These are phyloP conservation scores for Hippocampus comes DNA, from an alignment of 2,113 vertebrate species.

Conservation along the genomic window DNA sequence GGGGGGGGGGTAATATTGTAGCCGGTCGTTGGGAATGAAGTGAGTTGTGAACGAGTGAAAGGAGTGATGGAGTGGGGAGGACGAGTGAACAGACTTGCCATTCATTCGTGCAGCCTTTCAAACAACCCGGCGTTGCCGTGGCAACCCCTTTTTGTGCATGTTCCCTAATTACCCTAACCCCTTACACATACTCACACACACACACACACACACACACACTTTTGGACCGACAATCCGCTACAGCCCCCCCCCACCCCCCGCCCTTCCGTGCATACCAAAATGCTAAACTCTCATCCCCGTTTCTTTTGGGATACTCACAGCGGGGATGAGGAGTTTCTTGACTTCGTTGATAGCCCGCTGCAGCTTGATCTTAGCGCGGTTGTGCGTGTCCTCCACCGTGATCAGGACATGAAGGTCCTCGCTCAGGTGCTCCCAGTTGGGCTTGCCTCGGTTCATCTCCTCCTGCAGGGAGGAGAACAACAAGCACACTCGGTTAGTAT, in stretches of 20 bases:
- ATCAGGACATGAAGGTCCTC: constrained; percentile 95
- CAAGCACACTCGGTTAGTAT: constrained; percentile 31
- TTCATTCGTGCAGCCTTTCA: constrained; percentile 73
- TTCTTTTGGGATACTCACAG: constrained; percentile 78
- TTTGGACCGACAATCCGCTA: constrained; percentile 49
- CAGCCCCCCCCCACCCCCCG: constrained; percentile 10
- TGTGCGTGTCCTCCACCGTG: constrained; percentile 95
- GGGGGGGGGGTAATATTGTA: constrained; percentile 54
- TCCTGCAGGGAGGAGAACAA: constrained; percentile 72
- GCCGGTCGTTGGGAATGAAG: constrained; percentile 70
- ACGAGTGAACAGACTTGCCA: constrained; percentile 73
- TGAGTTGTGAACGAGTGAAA: constrained; percentile 71
- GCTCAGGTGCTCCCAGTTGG: constrained; percentile 96
- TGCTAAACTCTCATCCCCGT: constrained; percentile 41
- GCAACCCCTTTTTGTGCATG: constrained; percentile 72
- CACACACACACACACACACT: constrained; percentile 42
- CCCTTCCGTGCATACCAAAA: constrained; percentile 66
- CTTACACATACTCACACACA: constrained; percentile 62
- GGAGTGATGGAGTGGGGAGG: constrained; percentile 70
- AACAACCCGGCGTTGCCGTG: constrained; percentile 70
- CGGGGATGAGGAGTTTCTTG: constrained; percentile 90
- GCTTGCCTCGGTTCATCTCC: constrained; percentile 95
- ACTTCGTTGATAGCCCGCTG: constrained; percentile 92
- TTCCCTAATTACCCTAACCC: constrained; percentile 74
- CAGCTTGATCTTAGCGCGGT: constrained; percentile 93